phyloP scores from a whole-genome alignment of 1,140 invertebrate genomes.

The Apis florea region DNA sequence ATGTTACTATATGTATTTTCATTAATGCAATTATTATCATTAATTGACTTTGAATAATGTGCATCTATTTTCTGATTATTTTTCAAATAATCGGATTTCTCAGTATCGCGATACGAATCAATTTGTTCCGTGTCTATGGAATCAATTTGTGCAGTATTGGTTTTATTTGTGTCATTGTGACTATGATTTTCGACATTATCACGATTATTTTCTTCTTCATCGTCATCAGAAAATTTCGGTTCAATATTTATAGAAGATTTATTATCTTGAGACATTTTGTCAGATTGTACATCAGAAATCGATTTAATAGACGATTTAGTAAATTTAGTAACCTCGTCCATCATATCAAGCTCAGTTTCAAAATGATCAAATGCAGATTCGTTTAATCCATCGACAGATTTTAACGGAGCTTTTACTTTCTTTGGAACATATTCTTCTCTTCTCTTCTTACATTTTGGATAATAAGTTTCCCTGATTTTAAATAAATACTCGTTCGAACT shows the following conservation, averaged over 20 bases:
- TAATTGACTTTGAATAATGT: not conserved
- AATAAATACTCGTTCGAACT: slow-evolving; percentile 70
- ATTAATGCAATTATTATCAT: not conserved
- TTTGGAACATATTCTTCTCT: slow-evolving; percentile 78
- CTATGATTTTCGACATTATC: not conserved
- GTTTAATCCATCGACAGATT: slow-evolving; percentile 63
- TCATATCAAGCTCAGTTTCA: slow-evolving; percentile 75
- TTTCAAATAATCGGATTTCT: not conserved
- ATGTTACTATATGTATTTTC: not conserved
- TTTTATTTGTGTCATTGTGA: not conserved
- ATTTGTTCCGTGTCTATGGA: not conserved
- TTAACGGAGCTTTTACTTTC: slow-evolving; percentile 73
- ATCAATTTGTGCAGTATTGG: not conserved
- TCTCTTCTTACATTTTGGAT: slow-evolving; percentile 74
- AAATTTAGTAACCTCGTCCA: slow-evolving; percentile 75
- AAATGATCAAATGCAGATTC: slow-evolving; percentile 74
- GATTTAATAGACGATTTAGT: slow-evolving; percentile 35
- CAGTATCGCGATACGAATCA: not conserved
- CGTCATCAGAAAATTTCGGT: slow-evolving; percentile 75
- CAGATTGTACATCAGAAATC: not conserved
- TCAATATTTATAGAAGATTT: slow-evolving; percentile 64
- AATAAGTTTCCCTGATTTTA: slow-evolving; percentile 72
- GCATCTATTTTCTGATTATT: not conserved
- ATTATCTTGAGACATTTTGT: slow-evolving; percentile 65
- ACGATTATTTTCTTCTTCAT: slow-evolving; percentile 43